Conservation (phyloP, 37 sponge, comb jelly and placozoan species). For the Beroe forskalii region DNA sequence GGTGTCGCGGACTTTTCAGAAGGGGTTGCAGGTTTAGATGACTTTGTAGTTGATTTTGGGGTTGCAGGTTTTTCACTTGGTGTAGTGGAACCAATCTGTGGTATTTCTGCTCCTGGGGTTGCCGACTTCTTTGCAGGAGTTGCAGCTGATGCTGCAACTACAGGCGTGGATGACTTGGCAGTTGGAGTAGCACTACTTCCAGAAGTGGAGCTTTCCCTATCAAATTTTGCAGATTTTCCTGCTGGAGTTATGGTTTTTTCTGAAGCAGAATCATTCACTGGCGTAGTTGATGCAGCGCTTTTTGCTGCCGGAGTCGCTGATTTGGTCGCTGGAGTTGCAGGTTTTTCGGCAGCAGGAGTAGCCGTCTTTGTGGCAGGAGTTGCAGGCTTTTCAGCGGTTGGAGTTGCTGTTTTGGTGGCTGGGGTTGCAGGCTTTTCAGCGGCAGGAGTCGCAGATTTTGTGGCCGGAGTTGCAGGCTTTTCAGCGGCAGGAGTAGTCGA, state of each 20-base stretch:
- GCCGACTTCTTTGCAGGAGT: not conserved
- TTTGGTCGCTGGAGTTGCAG: constrained; percentile 35
- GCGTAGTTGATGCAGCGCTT: not conserved
- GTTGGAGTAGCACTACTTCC: no score
- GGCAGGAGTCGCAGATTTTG: not conserved
- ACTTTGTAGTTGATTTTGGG: not conserved
- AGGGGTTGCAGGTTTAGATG: not conserved
- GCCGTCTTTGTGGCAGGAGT: constrained; percentile 39
- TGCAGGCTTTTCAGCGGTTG: constrained; percentile 56
- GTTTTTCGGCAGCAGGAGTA: constrained; percentile 41
- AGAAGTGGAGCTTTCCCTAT: not conserved
- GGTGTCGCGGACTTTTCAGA: not conserved
- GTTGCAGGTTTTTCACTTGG: not conserved
- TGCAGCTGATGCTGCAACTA: not conserved
- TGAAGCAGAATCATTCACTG: not conserved
- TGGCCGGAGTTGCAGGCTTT: not conserved
- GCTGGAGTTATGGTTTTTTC: constrained; percentile 32
- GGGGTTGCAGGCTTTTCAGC: not conserved
- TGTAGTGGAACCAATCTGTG: not conserved
- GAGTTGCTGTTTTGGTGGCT: not conserved
- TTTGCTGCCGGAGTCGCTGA: constrained; percentile 21
- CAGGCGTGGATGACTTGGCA: no score
- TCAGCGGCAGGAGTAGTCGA: constrained; percentile 39
- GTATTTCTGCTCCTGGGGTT: not conserved
- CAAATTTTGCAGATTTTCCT: not conserved